Conservation (phyloP, 2,797 vertebrate genomes). For the Coranthus polyacanthus region DNA sequence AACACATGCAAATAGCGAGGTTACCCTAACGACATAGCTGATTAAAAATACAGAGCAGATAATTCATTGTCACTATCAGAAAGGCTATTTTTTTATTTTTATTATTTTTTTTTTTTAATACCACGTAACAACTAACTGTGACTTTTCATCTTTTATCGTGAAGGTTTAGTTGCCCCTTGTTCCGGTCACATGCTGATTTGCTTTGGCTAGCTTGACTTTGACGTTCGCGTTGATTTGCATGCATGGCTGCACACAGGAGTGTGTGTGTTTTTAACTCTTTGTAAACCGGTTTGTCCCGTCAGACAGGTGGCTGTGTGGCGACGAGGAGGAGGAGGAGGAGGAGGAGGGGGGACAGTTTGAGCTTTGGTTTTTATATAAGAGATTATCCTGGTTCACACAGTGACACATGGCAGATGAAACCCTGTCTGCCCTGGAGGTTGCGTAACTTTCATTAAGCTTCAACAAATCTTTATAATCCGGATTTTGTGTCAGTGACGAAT, state of each 20-base stretch:
- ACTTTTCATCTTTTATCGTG: constrained; percentile 18
- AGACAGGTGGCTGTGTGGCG: not conserved
- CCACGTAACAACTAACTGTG: no score
- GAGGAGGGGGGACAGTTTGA: not conserved
- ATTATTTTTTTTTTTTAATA: no score
- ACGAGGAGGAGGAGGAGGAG: not conserved
- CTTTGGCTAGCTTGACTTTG: constrained; percentile 13
- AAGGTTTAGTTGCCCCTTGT: not conserved
- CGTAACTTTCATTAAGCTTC: constrained; percentile 51
- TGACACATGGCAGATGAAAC: constrained; percentile 33
- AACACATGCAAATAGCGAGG: no score
- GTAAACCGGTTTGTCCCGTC: not conserved
- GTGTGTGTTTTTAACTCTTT: constrained; percentile 40
- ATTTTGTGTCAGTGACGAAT: constrained; percentile 21
- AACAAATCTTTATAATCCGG: constrained; percentile 45
- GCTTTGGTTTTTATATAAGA: constrained; percentile 46
- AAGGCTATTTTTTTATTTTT: no score
- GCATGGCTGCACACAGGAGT: not conserved
- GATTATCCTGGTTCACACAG: constrained; percentile 45
- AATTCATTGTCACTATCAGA: no score
- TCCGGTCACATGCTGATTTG: not conserved
- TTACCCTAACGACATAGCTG: no score
- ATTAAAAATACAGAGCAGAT: no score
- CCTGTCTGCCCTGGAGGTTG: constrained; percentile 28
- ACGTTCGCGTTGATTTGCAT: constrained; percentile 6